A percentile compares a stretch with the other conserved stretches of the same genome.
Evolutionary conservation across 2,797 vertebrate genomes (phyloP).

Genomic region (Acrossocheilus wenchowensis): DNA sequence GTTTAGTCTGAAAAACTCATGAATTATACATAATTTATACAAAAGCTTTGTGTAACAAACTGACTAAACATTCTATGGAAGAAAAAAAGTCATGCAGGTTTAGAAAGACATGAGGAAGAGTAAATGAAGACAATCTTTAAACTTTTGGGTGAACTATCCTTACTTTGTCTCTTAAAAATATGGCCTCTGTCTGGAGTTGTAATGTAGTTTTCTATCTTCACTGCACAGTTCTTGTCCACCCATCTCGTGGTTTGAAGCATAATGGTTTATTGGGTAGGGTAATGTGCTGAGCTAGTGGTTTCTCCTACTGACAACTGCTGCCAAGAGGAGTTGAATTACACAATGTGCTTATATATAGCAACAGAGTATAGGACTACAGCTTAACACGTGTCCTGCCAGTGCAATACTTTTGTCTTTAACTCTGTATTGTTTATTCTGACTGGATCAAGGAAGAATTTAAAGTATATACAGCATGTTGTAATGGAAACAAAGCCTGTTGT

Average conservation of each 20-base stretch:
- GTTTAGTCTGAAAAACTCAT: background rate
- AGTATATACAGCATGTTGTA: background rate
- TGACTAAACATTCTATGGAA: background rate
- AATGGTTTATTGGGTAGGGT: conserved; percentile 78
- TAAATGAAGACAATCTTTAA: background rate
- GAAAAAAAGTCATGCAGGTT: background rate
- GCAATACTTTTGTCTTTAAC: conserved; percentile 5
- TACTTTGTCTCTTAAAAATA: conserved; percentile 35
- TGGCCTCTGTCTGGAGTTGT: conserved; percentile 61
- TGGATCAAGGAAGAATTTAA: background rate
- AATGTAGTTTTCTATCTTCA: conserved; percentile 33
- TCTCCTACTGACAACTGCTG: conserved; percentile 68
- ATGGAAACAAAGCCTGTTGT: background rate
- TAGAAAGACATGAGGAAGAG: background rate
- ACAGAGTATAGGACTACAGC: conserved; percentile 42
- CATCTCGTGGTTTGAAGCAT: conserved; percentile 78
- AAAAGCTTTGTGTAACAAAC: background rate
- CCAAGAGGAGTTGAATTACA: conserved; percentile 76
- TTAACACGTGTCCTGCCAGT: background rate
- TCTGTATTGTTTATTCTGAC: conserved; percentile 3
- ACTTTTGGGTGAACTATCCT: background rate
- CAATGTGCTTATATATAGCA: conserved; percentile 62
- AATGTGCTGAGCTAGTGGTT: conserved; percentile 83
- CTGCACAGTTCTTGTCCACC: conserved; percentile 72
- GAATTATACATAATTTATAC: background rate